These are phyloP conservation scores for Gambusia yucatana DNA, from an alignment of 2,797 vertebrate genomes.

Conservation along the genomic window DNA sequence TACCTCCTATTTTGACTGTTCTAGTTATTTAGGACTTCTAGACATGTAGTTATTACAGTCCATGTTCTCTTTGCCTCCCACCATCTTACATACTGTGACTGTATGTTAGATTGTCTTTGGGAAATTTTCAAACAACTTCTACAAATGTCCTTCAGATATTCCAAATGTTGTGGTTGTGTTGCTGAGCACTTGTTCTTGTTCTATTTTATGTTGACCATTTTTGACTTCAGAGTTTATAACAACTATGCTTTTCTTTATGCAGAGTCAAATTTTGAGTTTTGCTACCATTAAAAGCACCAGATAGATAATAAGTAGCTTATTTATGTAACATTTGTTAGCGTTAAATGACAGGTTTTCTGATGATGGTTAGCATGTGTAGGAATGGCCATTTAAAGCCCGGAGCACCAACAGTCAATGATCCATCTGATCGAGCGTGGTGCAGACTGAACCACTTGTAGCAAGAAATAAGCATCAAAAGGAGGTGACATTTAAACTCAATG, in stretches of 20 bases:
- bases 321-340: conserved; percentile 84
- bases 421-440: conserved; percentile 57
- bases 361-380: conserved; percentile 66
- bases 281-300: conserved; percentile 35
- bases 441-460: neutral
- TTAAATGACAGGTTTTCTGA: conserved; percentile 80
- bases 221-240: neutral
- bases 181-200: neutral
- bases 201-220: neutral
- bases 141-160: neutral
- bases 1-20: neutral
- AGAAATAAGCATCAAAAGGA: conserved; percentile 10
- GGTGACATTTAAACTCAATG: neutral
- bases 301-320: conserved; percentile 73
- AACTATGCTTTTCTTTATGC: conserved; percentile 20
- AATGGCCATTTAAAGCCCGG: conserved; percentile 54
- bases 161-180: neutral
- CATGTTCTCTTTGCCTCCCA: neutral
- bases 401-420: conserved; percentile 78
- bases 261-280: conserved; percentile 49
- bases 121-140: neutral
- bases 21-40: neutral
- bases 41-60: neutral
- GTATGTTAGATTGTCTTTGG: neutral
- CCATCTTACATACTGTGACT: neutral